Percentiles rank a stretch among this genome's conserved stretches.
Conservation (phyloP, 2,888 invertebrate genomes). For the Alcis repandata region DNA sequence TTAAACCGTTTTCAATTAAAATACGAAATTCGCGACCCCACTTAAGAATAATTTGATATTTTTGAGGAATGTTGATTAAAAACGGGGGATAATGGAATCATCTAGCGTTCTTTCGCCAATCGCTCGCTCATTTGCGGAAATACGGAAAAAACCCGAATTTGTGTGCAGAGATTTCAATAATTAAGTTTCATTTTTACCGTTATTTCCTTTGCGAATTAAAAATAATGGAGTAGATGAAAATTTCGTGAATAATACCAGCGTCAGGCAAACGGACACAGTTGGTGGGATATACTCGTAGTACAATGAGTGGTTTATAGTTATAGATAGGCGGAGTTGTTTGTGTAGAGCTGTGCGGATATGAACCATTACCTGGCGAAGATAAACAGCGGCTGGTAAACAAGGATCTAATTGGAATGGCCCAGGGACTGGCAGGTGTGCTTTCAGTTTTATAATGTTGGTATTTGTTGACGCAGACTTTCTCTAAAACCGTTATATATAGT, state of each 20-base stretch:
- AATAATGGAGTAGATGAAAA: not conserved
- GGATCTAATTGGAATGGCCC: not conserved
- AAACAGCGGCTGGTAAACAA: constrained; percentile 3
- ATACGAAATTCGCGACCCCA: constrained; percentile 53
- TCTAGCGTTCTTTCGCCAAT: constrained; percentile 33
- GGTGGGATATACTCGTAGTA: not conserved
- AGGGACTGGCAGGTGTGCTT: not conserved
- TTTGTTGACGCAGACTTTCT: too few relatives aligned
- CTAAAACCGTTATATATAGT: too few relatives aligned
- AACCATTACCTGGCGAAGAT: not conserved
- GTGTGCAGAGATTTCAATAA: constrained; percentile 7
- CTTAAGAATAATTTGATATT: constrained; percentile 48
- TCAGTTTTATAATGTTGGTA: too few relatives aligned
- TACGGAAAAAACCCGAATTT: not conserved
- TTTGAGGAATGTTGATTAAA: constrained; percentile 45
- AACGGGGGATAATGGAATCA: constrained; percentile 39
- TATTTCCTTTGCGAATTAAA: not conserved
- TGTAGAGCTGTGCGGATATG: not conserved
- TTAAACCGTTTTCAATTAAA: constrained; percentile 74
- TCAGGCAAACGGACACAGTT: not conserved
- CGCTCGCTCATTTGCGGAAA: constrained; percentile 25
- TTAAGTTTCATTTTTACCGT: constrained; percentile 10
- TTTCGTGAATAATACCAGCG: not conserved
- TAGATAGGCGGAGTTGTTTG: not conserved
- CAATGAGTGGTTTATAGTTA: not conserved